Base-by-base conservation (phyloP, 2,113 vertebrate species). In the Platycercus adscitus region DNA sequence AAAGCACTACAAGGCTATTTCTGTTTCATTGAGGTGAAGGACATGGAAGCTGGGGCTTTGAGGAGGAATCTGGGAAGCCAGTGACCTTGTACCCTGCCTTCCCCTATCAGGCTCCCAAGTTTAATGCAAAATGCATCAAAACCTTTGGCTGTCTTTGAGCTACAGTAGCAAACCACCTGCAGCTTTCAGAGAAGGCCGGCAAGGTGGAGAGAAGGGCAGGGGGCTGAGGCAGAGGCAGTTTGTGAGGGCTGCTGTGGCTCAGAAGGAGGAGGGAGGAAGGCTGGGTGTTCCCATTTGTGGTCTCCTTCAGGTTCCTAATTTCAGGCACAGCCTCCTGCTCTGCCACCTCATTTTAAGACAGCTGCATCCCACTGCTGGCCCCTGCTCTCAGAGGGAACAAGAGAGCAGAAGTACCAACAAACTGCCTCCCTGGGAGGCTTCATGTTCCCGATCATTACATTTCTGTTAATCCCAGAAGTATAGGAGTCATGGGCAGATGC, bases 81-180 rank as follows among this genome's bases (percentile, higher is more conserved):
- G 31, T 71, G 44, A 71, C 63, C 63, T 49, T 53, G 6, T 66
- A 66, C 37, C 18, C 56, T 75, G 21, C 61, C 68, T 86, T 92
- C 25, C 19, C 17, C 46, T 82, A 7, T 50, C n/a, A 65, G 37
- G 44, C 26, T 92, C n/a, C 68, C n/a, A 58, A 15, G 4, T 80
- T 79, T 61, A 83, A 83, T 37, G 23, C 43, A 89, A 91, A 88
- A 71, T 28, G 5, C 65, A 80, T 92, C 37, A 63, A 93, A 91
- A 84, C 26, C 52, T 58, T 52, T 69, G 28, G 47, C 89, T 96
- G 75, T 79, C 43, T 33, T 0, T 0, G 4, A 95, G 90, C 78
- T 95, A 92, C 81, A 75, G 33, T 21, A 78, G 75, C 61, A 96
- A 94, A 70, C 21, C 80, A 88, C 26, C 39, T 64, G 55, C 78